Evolutionary conservation across 2,113 vertebrate genomes (phyloP).

Genomic region (Oxyruncus cristatus): DNA sequence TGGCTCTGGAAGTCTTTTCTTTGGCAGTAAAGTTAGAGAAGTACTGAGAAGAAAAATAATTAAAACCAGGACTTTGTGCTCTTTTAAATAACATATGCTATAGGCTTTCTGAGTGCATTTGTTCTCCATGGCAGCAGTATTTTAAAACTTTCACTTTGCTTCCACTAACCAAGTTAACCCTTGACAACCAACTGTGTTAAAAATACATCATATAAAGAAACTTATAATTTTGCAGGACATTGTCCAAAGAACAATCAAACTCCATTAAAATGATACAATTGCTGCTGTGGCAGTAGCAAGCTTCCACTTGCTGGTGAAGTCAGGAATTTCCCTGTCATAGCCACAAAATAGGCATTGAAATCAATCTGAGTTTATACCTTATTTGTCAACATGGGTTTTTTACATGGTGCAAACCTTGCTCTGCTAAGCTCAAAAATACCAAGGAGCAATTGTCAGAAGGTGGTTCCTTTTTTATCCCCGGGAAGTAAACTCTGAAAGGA

Average conservation of each 20-base stretch:
- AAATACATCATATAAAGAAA: background rate
- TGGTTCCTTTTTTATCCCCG: background rate
- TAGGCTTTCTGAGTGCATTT: conserved; percentile 48
- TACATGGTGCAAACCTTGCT: background rate
- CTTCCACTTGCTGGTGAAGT: background rate
- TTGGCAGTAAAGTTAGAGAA: conserved; percentile 53
- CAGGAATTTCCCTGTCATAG: background rate
- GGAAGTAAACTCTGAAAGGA: background rate
- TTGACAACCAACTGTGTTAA: conserved; percentile 30
- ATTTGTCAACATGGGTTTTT: background rate
- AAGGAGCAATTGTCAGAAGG: background rate
- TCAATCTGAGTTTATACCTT: background rate
- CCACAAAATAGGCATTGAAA: background rate
- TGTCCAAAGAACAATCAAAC: background rate
- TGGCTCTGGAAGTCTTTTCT: conserved; percentile 53
- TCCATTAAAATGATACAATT: fast-evolving
- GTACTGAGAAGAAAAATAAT: conserved; percentile 47
- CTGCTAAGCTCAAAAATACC: background rate
- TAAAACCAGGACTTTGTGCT: conserved; percentile 37
- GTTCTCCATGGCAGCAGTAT: background rate
- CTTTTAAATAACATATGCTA: conserved; percentile 53
- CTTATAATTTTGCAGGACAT: background rate
- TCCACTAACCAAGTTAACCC: conserved; percentile 56
- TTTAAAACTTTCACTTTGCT: conserved; percentile 65
- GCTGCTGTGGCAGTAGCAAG: background rate